phyloP scores from a whole-genome alignment of 2,888 invertebrate species.

The Aromia moschata region DNA sequence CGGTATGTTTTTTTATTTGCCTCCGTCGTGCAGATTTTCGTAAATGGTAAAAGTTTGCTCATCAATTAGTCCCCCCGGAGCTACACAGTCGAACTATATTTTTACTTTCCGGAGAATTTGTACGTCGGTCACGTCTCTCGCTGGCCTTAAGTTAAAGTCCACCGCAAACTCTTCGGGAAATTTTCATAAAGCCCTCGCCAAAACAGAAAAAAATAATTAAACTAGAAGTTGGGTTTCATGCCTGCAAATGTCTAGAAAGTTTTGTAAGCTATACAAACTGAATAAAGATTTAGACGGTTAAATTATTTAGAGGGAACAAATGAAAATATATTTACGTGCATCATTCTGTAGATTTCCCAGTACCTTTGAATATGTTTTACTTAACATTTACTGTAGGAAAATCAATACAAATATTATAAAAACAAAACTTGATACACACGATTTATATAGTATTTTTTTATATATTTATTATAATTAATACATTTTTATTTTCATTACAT shows the following conservation, averaged over 20 bases:
- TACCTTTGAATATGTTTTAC: too few relatives aligned
- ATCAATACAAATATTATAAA: too few relatives aligned
- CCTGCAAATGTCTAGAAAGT: neutral
- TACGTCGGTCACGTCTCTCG: conserved; percentile 8
- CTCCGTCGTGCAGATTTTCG: too few relatives aligned
- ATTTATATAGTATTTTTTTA: too few relatives aligned
- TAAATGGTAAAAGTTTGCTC: conserved; percentile 13
- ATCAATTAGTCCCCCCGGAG: conserved; percentile 6
- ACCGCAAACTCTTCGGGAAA: conserved; percentile 9
- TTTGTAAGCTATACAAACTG: neutral
- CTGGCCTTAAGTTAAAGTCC: conserved; percentile 17
- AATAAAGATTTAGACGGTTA: neutral
- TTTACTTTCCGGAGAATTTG: conserved; percentile 3
- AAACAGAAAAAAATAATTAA: conserved; percentile 23
- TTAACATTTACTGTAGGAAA: too few relatives aligned
- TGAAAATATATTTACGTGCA: neutral
- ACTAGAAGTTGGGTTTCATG: neutral
- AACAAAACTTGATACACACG: too few relatives aligned
- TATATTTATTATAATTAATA: too few relatives aligned
- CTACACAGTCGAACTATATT: conserved; percentile 3
- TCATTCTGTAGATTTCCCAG: too few relatives aligned
- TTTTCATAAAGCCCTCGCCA: conserved; percentile 15
- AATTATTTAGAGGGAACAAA: neutral
- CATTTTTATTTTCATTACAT: too few relatives aligned
- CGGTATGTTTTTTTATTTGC: too few relatives aligned